These are phyloP conservation scores for Elgonia sp. DNA, from an alignment of 2,888 invertebrate species.

Conservation along the genomic window DNA sequence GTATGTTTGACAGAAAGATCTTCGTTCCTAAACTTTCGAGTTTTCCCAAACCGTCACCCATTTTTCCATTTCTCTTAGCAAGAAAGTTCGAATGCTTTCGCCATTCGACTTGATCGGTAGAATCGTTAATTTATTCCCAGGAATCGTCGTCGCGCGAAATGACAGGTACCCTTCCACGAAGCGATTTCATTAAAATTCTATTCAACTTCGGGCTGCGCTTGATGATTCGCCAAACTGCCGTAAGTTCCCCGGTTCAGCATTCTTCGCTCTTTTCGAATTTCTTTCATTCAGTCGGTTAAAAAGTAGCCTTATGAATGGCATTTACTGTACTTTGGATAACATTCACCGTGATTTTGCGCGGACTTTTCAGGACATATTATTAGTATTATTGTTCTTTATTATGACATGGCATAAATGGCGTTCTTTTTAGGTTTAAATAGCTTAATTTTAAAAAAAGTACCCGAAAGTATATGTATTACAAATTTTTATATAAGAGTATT, in stretches of 20 bases:
- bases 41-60: conserved; percentile 2
- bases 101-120: conserved; percentile 54
- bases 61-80: conserved; percentile 41
- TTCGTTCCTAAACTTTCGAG: not conserved
- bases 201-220: conserved; percentile 58
- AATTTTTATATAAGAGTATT: too few relatives aligned
- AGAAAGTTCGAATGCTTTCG: conserved; percentile 61
- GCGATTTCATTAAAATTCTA: conserved; percentile 74
- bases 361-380: too few relatives aligned
- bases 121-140: conserved; percentile 58
- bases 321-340: conserved; percentile 59
- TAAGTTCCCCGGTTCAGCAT: conserved; percentile 58
- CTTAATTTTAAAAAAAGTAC: too few relatives aligned
- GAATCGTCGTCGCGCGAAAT: conserved; percentile 61
- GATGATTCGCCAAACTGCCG: conserved; percentile 71
- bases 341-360: conserved; percentile 20
- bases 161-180: conserved; percentile 67
- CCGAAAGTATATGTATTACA: too few relatives aligned
- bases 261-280: conserved; percentile 60
- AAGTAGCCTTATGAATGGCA: conserved; percentile 53
- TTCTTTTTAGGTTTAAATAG: too few relatives aligned
- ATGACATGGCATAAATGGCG: too few relatives aligned
- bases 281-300: conserved; percentile 45
- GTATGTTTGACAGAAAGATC: too few relatives aligned
- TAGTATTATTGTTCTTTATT: too few relatives aligned